Base-by-base conservation (phyloP, 2,888 invertebrate genomes). In the Andrena bicolor region DNA sequence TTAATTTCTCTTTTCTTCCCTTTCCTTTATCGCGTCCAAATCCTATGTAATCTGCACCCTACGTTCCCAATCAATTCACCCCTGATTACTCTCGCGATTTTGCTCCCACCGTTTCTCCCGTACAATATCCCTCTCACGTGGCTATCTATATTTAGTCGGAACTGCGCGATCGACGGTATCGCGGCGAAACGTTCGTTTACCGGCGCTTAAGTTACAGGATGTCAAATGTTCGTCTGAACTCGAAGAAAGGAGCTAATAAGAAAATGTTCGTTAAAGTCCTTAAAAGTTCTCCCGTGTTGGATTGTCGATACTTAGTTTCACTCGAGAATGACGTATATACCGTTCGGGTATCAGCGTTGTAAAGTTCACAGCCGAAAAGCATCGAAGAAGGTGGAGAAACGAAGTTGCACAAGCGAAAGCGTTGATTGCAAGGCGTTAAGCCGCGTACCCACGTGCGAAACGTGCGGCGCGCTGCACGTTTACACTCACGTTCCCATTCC, bases 311-410 rank as follows among this genome's bases (percentile, higher is more conserved):
- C 49, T 74, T 32, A 70, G 75, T 74, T 70, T 70, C 20, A 58
- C 49, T 81, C 61, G 74, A 80, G 80, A 84, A 86, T 84, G 76
- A 78, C 63, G 65, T 32, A 76, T 71, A 71, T 32, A 61, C 26
- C 23, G 71, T 61, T 80, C 65, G 72, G 69, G 64, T 60, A 64
- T 84, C 70, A 64, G 51, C 81, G 58, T 86, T 75, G 75, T 77
- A 84, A 75, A 75, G 84, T 71, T 86, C 85, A 84, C 85, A 85
- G 85, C 84, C 86, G 74, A 80, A 70, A 85, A 85, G 84, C 85
- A 85, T 86, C 73, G 65, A 70, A 64, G 74, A 65, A 69, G 74
- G 61, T 32, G 70, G 71, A 75, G 53, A 53, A 80, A 70, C 35
- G 53, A 61, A 64, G 20, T 23, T 16, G 68, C 2, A 53, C 8